phyloP scores from a whole-genome alignment of 64 coral and sea anemone species.

The Stichodactyla helianthus region DNA sequence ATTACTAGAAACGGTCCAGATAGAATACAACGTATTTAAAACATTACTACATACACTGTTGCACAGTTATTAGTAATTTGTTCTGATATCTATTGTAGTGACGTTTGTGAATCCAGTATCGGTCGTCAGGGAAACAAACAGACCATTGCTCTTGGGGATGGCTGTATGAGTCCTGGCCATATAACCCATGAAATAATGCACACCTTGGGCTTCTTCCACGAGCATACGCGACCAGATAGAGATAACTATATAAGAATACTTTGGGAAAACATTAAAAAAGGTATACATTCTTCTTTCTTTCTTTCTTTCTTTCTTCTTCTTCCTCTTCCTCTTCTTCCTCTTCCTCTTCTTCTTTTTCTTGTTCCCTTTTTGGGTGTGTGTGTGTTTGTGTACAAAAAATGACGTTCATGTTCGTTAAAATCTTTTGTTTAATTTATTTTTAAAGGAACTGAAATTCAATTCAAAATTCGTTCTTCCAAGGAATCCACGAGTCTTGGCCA shows the following conservation, averaged over 20 bases:
- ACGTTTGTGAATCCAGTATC: constrained; percentile 50
- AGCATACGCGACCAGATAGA: constrained; percentile 63
- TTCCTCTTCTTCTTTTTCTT: too few species aligned
- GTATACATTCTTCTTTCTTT: constrained; percentile 14
- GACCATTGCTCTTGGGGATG: constrained; percentile 24
- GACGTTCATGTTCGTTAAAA: background rate
- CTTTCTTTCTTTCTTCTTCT: too few species aligned
- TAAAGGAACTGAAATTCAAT: constrained; percentile 17
- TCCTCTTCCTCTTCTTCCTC: too few species aligned
- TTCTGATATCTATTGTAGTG: background rate
- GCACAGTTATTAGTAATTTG: background rate
- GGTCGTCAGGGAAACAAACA: constrained; percentile 59
- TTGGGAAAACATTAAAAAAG: constrained; percentile 67
- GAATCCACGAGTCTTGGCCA: constrained; percentile 33
- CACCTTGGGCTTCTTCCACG: constrained; percentile 67
- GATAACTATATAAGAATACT: constrained; percentile 70
- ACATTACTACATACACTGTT: too few species aligned
- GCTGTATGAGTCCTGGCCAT: constrained; percentile 56
- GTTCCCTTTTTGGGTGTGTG: too few species aligned
- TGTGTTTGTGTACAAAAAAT: background rate
- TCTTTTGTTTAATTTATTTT: background rate
- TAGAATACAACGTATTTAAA: too few species aligned
- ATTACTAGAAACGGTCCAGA: background rate
- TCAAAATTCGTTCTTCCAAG: constrained; percentile 12
- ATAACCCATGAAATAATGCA: constrained; percentile 80